Conservation (phyloP, 2,888 invertebrate genomes). For the Troilus luridus region DNA sequence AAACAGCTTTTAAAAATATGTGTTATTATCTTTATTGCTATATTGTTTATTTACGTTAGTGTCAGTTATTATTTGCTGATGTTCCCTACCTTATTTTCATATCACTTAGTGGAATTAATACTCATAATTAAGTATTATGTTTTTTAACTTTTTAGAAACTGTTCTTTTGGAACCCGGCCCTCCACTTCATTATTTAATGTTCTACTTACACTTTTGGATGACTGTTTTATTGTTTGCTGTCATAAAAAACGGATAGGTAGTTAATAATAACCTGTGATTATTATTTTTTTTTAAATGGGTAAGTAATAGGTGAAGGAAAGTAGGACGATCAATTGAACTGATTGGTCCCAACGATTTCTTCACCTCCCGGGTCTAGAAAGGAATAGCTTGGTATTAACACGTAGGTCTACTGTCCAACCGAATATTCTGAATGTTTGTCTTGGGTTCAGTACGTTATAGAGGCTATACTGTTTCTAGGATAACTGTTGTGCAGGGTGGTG, state of each 20-base stretch:
- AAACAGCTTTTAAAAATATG: too few relatives aligned
- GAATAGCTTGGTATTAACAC: not conserved
- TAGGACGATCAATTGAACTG: slow-evolving; percentile 53
- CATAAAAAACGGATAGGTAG: not conserved
- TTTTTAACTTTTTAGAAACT: too few relatives aligned
- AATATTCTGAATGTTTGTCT: not conserved
- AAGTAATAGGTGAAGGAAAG: slow-evolving; percentile 20
- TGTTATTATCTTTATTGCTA: too few relatives aligned
- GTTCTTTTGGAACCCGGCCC: too few relatives aligned
- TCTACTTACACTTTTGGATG: too few relatives aligned
- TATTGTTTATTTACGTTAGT: too few relatives aligned
- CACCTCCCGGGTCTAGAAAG: slow-evolving; percentile 9
- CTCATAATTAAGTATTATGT: too few relatives aligned
- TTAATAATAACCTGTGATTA: not conserved
- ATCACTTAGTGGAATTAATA: too few relatives aligned
- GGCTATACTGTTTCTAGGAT: too few relatives aligned
- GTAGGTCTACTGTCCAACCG: not conserved
- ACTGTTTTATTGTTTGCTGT: not conserved
- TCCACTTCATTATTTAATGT: not conserved
- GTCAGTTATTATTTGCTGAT: too few relatives aligned
- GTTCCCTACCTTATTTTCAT: too few relatives aligned
- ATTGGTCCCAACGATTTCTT: slow-evolving; percentile 47
- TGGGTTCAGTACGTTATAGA: not conserved
- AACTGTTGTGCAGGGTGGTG: too few relatives aligned
- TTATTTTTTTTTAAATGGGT: not conserved